These are phyloP conservation scores for Pangasius sanitwongsei DNA, from an alignment of 2,797 vertebrate species.

Conservation along the genomic window DNA sequence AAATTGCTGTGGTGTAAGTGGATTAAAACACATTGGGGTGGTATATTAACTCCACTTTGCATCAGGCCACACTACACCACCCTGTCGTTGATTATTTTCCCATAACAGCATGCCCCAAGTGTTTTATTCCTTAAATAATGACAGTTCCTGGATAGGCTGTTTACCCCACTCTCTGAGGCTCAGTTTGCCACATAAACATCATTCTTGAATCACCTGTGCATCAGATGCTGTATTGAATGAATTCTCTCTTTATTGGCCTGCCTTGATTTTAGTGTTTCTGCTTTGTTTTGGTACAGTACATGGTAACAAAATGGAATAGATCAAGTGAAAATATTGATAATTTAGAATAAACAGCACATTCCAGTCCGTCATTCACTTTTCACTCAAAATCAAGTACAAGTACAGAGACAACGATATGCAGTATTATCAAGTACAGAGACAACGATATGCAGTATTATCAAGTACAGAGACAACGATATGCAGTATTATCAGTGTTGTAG, in stretches of 20 bases:
- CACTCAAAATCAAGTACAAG: slow-evolving; percentile 11
- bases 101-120: not conserved
- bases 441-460: too few relatives aligned
- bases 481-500: slow-evolving; percentile 52
- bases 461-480: too few relatives aligned
- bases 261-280: not conserved
- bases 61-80: not conserved
- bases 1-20: not conserved
- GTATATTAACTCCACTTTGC: not conserved
- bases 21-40: not conserved
- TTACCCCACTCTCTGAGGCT: not conserved
- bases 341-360: slow-evolving; percentile 45
- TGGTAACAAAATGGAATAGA: slow-evolving; percentile 3
- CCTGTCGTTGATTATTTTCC: not conserved
- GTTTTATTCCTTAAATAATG: not conserved
- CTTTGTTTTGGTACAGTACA: not conserved
- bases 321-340: slow-evolving; percentile 47
- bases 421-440: too few relatives aligned
- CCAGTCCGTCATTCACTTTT: slow-evolving; percentile 48
- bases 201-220: not conserved
- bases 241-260: not conserved
- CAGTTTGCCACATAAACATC: not conserved
- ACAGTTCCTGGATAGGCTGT: not conserved
- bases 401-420: too few relatives aligned
- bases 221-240: not conserved